A percentile compares a stretch with the other conserved stretches of the same genome.
Conservation (phyloP, 2,888 invertebrate genomes). For the Loripinus fragilis region DNA sequence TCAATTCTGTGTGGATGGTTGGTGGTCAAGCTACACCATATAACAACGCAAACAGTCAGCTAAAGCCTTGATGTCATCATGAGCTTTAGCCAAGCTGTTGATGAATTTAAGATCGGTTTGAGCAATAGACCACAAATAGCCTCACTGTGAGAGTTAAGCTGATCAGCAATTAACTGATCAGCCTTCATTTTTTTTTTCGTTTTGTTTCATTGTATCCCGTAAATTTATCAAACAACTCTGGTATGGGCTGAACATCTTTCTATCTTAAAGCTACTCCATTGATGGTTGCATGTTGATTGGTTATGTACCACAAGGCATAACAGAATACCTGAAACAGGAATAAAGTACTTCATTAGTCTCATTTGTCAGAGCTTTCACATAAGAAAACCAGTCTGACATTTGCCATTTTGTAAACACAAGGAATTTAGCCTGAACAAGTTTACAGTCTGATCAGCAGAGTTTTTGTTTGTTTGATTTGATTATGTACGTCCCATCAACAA, state of each 20-base stretch:
- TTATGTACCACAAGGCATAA: constrained; percentile 1
- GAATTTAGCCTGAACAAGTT: no score
- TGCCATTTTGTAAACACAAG: no score
- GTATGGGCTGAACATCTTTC: background rate
- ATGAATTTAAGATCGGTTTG: constrained; percentile 30
- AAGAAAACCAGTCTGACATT: no score
- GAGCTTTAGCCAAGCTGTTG: background rate
- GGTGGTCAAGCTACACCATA: background rate
- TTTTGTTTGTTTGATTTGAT: no score
- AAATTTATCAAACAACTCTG: background rate
- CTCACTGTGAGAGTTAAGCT: constrained; percentile 37
- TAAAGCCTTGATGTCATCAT: constrained; percentile 4
- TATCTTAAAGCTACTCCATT: background rate
- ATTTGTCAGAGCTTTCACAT: no score
- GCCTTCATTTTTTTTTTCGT: constrained; percentile 21
- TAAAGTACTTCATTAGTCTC: no score
- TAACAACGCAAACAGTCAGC: background rate
- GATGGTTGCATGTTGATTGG: background rate
- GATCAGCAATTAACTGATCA: constrained; percentile 8
- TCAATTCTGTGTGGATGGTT: background rate
- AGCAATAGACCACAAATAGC: constrained; percentile 41
- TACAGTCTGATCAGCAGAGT: no score
- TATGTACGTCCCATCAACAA: no score
- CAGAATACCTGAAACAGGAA: background rate
- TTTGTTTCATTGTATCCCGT: constrained; percentile 24